These are phyloP conservation scores for Macaria liturata DNA, from an alignment of 2,888 invertebrate species.

Conservation along the genomic window DNA sequence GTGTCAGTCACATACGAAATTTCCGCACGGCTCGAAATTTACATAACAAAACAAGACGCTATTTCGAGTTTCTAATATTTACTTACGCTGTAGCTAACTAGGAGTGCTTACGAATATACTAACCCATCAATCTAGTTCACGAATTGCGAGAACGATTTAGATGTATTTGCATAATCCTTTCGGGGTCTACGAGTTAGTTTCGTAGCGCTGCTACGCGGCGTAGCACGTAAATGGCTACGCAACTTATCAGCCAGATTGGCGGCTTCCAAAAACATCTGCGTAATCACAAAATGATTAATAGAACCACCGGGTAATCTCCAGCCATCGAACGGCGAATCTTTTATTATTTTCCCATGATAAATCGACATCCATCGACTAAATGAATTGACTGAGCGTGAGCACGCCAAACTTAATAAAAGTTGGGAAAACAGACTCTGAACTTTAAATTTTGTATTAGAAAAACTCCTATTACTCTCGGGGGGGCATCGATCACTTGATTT, in stretches of 20 bases:
- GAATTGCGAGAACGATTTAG: too few species aligned
- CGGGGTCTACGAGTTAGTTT: too few species aligned
- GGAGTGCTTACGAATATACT: too few species aligned
- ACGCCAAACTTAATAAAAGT: slow-evolving; percentile 23
- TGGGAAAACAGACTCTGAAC: slow-evolving; percentile 15
- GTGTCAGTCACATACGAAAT: too few species aligned
- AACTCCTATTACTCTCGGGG: slow-evolving; percentile 16
- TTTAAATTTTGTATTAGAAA: slow-evolving; percentile 22
- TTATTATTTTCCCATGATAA: slow-evolving; percentile 27
- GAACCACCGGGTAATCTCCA: slow-evolving; percentile 16
- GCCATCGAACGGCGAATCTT: slow-evolving; percentile 21
- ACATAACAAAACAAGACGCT: too few species aligned
- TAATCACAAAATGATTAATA: slow-evolving; percentile 31
- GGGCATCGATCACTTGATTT: slow-evolving; percentile 23
- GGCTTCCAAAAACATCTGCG: slow-evolving; percentile 23
- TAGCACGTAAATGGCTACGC: too few species aligned
- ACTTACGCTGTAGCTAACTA: too few species aligned
- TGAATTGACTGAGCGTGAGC: slow-evolving; percentile 28
- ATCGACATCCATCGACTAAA: slow-evolving; percentile 24
- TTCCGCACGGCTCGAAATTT: too few species aligned
- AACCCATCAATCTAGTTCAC: too few species aligned
- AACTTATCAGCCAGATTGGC: slow-evolving; percentile 17
- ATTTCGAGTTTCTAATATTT: too few species aligned
- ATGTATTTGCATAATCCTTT: too few species aligned
- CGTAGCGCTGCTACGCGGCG: slow-evolving; percentile 5